Evolutionary conservation across 2,888 invertebrate species (phyloP).

Genomic region (Zelleria hepariella): DNA sequence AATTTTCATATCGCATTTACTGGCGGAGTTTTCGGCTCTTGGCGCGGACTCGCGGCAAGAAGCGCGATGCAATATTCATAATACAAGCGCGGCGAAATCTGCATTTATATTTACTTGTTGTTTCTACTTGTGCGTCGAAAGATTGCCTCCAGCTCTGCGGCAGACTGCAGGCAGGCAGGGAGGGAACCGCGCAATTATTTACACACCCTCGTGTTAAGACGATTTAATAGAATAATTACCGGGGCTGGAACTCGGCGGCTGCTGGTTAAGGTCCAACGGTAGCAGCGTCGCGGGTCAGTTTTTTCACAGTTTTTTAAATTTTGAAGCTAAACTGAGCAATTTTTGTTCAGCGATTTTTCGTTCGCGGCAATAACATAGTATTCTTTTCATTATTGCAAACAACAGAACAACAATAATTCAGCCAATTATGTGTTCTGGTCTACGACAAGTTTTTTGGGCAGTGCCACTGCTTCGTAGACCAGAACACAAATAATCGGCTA

Average conservation of each 20-base stretch:
- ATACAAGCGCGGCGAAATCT: slow-evolving; percentile 18
- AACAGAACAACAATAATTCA: no score
- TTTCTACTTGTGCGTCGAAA: slow-evolving; percentile 1
- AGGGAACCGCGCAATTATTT: slow-evolving; percentile 10
- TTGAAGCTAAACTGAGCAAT: no score
- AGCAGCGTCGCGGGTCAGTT: no score
- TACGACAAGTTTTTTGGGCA: no score
- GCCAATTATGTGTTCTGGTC: no score
- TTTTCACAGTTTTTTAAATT: no score
- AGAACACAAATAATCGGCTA: no score
- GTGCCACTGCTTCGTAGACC: no score
- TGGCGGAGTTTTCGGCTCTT: slow-evolving; percentile 24
- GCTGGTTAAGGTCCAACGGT: no score
- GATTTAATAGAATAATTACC: neutral
- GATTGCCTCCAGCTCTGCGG: neutral
- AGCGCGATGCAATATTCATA: slow-evolving; percentile 40
- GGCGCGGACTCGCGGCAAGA: slow-evolving; percentile 12
- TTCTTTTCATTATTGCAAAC: no score
- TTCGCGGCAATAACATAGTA: no score
- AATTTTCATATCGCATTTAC: slow-evolving; percentile 47
- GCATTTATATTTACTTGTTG: slow-evolving; percentile 15
- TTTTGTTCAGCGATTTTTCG: no score
- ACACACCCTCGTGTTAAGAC: neutral
- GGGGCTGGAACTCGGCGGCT: neutral
- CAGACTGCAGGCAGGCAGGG: neutral